A percentile compares a stretch with the other conserved stretches of the same genome.
These are phyloP conservation scores for Eucera pruinosa DNA, from an alignment of 2,888 invertebrate genomes.

Conservation along the genomic window DNA sequence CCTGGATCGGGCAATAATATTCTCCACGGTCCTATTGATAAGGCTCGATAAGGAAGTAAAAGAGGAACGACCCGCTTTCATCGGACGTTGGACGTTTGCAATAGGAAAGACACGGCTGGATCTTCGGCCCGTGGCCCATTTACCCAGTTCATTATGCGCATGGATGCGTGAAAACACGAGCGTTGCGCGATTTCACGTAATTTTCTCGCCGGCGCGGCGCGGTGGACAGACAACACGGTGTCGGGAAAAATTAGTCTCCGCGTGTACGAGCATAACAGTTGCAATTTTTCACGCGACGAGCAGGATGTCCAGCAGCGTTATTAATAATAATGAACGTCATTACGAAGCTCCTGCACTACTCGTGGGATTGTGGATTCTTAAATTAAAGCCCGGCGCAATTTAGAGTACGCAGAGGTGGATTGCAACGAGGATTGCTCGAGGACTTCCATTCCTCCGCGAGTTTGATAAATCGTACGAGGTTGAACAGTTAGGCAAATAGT, in stretches of 20 bases:
- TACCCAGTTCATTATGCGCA: conserved; percentile 52
- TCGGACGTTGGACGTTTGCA: conserved; percentile 1
- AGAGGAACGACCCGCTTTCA: conserved; percentile 48
- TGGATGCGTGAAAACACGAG: conserved; percentile 52
- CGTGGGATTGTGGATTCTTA: background rate
- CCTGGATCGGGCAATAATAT: background rate
- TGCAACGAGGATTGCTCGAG: background rate
- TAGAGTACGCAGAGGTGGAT: background rate
- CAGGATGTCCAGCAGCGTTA: background rate
- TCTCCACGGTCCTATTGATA: conserved; percentile 3
- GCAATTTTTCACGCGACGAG: conserved; percentile 1
- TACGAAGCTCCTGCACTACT: background rate
- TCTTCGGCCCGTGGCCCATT: conserved; percentile 36
- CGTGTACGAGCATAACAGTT: background rate
- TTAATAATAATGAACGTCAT: conserved; percentile 18
- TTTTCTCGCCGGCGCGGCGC: conserved; percentile 12
- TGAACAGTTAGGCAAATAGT: conserved; percentile 8
- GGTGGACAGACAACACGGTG: too few relatives aligned
- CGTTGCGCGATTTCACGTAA: conserved; percentile 27
- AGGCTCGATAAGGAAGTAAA: background rate
- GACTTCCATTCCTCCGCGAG: background rate
- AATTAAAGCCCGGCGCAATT: background rate
- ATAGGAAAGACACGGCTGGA: conserved; percentile 31
- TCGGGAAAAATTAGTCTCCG: too few relatives aligned
- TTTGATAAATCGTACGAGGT: conserved; percentile 19